Conservation (phyloP, 2,797 vertebrate genomes). For the Choloepus didactylus region DNA sequence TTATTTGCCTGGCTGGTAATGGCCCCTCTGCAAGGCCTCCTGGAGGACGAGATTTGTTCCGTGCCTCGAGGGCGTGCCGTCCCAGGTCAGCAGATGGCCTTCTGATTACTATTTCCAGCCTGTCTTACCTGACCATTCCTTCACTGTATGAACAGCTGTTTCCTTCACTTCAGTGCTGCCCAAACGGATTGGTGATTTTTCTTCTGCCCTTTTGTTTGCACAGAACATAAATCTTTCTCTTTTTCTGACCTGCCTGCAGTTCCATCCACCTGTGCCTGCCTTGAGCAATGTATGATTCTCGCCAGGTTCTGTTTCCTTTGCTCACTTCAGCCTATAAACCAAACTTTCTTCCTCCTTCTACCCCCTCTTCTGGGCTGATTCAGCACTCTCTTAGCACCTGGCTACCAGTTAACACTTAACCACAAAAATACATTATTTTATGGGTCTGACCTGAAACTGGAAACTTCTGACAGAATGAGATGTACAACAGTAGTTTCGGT, state of each 20-base stretch:
- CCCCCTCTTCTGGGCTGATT: slow-evolving; percentile 75
- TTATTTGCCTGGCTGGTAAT: slow-evolving; percentile 86
- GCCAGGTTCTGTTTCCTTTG: slow-evolving; percentile 83
- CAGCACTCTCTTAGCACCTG: slow-evolving; percentile 77
- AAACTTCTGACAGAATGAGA: slow-evolving; percentile 69
- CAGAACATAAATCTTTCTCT: slow-evolving; percentile 97
- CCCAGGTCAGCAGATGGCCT: slow-evolving; percentile 99
- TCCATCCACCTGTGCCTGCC: slow-evolving; percentile 97
- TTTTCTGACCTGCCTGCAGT: slow-evolving; percentile 95
- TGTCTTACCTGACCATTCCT: slow-evolving; percentile 96
- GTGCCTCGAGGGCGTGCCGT: slow-evolving; percentile 94
- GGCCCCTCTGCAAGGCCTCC: slow-evolving; percentile 90
- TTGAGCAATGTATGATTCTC: slow-evolving; percentile 91
- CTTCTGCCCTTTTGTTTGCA: slow-evolving; percentile 96
- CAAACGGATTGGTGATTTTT: slow-evolving; percentile 94
- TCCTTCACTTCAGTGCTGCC: slow-evolving; percentile 95
- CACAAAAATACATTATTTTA: slow-evolving; percentile 68
- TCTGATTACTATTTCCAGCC: slow-evolving; percentile 97
- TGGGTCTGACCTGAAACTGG: slow-evolving; percentile 70
- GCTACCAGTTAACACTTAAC: slow-evolving; percentile 72
- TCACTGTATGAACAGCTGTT: slow-evolving; percentile 98
- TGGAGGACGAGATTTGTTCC: slow-evolving; percentile 94
- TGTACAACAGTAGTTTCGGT: slow-evolving; percentile 52
- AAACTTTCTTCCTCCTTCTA: slow-evolving; percentile 79
- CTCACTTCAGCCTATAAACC: slow-evolving; percentile 83